A percentile compares a stretch with the other conserved stretches of the same genome.
These are phyloP conservation scores for Drosophila seguyi DNA, from an alignment of 1,140 invertebrate genomes.

Conservation along the genomic window DNA sequence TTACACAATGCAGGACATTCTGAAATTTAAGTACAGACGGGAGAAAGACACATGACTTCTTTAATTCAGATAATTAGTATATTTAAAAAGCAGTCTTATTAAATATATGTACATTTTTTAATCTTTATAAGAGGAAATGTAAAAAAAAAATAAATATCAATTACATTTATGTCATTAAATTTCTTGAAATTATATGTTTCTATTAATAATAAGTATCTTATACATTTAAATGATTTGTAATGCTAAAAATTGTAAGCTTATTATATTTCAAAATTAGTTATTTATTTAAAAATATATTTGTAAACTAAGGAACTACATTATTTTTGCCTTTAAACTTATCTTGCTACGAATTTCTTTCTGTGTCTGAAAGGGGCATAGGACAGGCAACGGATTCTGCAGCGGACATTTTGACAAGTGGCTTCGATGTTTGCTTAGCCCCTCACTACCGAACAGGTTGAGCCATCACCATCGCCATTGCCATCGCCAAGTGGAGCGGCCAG, in stretches of 20 bases:
- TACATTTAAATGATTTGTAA: too few species aligned
- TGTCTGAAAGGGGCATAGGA: background rate
- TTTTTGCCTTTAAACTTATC: too few species aligned
- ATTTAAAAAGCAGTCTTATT: background rate
- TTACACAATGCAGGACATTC: constrained; percentile 38
- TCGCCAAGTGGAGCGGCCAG: constrained; percentile 8
- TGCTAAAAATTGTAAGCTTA: too few species aligned
- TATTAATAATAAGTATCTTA: too few species aligned
- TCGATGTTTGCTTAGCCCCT: constrained; percentile 55
- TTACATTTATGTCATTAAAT: too few species aligned
- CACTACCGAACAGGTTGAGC: constrained; percentile 33
- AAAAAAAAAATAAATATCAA: too few species aligned
- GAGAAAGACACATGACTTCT: background rate
- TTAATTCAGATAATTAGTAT: background rate
- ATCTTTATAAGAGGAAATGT: too few species aligned
- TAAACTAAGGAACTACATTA: too few species aligned
- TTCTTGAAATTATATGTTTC: too few species aligned
- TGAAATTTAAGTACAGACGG: background rate
- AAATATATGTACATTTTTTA: too few species aligned
- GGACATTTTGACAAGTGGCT: constrained; percentile 72
- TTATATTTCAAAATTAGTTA: too few species aligned
- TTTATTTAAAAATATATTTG: too few species aligned
- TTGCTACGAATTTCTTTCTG: background rate
- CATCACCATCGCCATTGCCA: constrained; percentile 20
- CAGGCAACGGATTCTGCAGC: constrained; percentile 6